Base-by-base conservation (phyloP, 2,888 invertebrate species). In the Vannuccia rotundouncinata region DNA sequence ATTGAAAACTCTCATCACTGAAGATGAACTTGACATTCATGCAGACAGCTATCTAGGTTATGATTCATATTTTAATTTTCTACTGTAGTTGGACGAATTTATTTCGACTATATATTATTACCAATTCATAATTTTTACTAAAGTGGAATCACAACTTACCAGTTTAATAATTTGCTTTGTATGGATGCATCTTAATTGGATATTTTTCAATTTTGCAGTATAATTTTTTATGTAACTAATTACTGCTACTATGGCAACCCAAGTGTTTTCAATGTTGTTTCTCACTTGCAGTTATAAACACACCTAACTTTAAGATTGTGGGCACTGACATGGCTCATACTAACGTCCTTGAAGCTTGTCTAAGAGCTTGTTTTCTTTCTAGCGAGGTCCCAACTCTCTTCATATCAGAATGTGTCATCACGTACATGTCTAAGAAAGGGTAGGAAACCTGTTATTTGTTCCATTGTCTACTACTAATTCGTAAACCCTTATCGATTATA, bases 401-500 rank as follows among this genome's bases (percentile, higher is more conserved):
- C 30, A 82, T 89, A 29, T 88, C 89, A 10, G 89, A 89, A 83
- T 88, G 89, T 84, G 88, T 89, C 0, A 85, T 89, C 79, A 88
- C 88, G 0, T 89, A 89, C 83, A 87, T 89, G 86, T 84, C 84
- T 0, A 80, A 84, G 0, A 82, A 85, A 83, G 84, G 84, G 85
- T 86, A 79, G 28, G 78, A 13, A 1, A 2, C n/a, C 10, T 27
- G 25, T 5, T 45, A 22, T 74, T 5, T 74, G 1, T 1, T 25
- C 29, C 10, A 29, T n/a, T n/a, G n/a, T n/a, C n/a, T n/a, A n/a
- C n/a, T n/a, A n/a, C n/a, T n/a, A n/a, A n/a, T n/a, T n/a, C n/a
- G n/a, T n/a, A n/a, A n/a, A n/a, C n/a, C n/a, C n/a, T n/a, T n/a
- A n/a, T n/a, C n/a, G n/a, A n/a, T n/a, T n/a, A n/a, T n/a, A n/a